Evolutionary conservation across 2,888 invertebrate species (phyloP).

Genomic region (Bursaphelenchus okinawaensis): DNA sequence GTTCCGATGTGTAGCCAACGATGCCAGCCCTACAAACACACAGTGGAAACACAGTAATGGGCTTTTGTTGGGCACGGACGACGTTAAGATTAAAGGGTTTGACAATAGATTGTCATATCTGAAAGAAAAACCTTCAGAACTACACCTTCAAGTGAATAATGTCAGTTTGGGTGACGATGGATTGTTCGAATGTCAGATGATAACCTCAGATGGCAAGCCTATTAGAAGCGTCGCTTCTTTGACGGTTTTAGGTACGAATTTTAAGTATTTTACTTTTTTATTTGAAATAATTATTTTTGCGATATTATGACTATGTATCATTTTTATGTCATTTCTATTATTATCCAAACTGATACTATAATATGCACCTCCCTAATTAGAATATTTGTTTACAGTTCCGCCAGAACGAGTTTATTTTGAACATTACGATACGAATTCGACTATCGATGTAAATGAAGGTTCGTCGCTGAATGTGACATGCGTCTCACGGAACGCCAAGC

Average conservation of each 20-base stretch:
- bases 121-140: constrained; percentile 49
- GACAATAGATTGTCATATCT: constrained; percentile 52
- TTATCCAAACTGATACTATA: neutral
- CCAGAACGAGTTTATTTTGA: constrained; percentile 40
- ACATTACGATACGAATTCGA: constrained; percentile 40
- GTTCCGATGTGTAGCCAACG: constrained; percentile 41
- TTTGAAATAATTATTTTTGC: constrained; percentile 10
- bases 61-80: constrained; percentile 41
- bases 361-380: neutral
- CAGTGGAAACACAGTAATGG: constrained; percentile 53
- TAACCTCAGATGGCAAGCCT: constrained; percentile 40
- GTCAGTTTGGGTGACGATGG: constrained; percentile 83
- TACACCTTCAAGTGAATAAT: constrained; percentile 44
- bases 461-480: constrained; percentile 51
- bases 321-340: neutral
- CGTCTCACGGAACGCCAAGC: constrained; percentile 46
- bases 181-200: constrained; percentile 89
- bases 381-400: constrained; percentile 48
- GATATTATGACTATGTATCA: constrained; percentile 2
- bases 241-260: constrained; percentile 43
- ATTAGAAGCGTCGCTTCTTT: constrained; percentile 42
- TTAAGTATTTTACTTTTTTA: constrained; percentile 14
- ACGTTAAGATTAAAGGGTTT: constrained; percentile 43
- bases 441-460: constrained; percentile 49
- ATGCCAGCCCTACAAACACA: constrained; percentile 27